phyloP scores from a whole-genome alignment of 2,888 invertebrate species.

The Scaptomyza parva region DNA sequence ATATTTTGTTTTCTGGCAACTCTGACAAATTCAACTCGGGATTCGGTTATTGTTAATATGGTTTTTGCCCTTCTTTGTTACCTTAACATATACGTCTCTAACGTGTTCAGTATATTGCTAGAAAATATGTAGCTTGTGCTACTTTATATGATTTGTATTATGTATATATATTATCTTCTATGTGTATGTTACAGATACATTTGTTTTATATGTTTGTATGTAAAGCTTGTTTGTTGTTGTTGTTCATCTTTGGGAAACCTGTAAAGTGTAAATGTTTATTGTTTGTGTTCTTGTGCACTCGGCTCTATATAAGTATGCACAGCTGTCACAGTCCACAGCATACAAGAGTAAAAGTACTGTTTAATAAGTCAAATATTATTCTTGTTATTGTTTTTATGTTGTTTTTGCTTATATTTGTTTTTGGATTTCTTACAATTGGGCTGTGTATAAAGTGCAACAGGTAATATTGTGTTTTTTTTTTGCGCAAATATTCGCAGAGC shows the following conservation, averaged over 20 bases:
- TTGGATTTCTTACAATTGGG: constrained; percentile 24
- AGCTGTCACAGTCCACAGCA: constrained; percentile 60
- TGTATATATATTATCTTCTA: neutral
- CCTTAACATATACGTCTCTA: constrained; percentile 13
- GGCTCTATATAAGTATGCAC: constrained; percentile 56
- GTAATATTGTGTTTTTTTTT: constrained; percentile 58
- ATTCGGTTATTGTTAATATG: constrained; percentile 5
- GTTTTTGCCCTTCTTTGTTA: neutral
- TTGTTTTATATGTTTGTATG: constrained; percentile 42
- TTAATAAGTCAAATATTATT: constrained; percentile 48
- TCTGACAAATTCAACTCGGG: constrained; percentile 10
- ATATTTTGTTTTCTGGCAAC: too few species aligned
- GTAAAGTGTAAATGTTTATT: constrained; percentile 67
- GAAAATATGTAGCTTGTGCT: constrained; percentile 58
- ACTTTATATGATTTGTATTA: constrained; percentile 37
- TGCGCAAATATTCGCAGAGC: constrained; percentile 73
- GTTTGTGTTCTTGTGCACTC: constrained; percentile 48
- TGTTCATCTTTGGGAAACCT: constrained; percentile 69
- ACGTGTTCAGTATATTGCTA: constrained; percentile 61
- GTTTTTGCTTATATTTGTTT: constrained; percentile 31
- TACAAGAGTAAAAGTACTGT: constrained; percentile 49
- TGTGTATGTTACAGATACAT: constrained; percentile 24
- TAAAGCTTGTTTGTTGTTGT: constrained; percentile 69
- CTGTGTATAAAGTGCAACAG: constrained; percentile 75
- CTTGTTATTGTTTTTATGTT: too few species aligned